These are phyloP conservation scores for Alfaro cultratus DNA, from an alignment of 2,797 vertebrate genomes.

Conservation along the genomic window DNA sequence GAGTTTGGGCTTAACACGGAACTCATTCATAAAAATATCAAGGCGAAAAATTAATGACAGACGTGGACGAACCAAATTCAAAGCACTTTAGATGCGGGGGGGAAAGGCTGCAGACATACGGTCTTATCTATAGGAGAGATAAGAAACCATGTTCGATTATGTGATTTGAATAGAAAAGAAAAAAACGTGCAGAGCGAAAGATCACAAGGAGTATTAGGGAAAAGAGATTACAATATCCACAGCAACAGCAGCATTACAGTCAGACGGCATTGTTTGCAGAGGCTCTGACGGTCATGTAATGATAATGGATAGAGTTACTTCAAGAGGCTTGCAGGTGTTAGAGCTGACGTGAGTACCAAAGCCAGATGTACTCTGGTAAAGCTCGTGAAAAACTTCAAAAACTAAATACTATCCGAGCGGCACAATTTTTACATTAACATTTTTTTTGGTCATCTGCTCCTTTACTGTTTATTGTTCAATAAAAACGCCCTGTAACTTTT, in stretches of 20 bases:
- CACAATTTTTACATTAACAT: constrained; percentile 13
- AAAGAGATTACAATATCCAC: constrained; percentile 42
- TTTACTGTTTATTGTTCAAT: constrained; percentile 20
- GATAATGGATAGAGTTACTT: constrained; percentile 78
- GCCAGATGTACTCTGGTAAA: constrained; percentile 69
- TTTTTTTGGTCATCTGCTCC: background rate
- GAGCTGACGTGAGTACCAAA: constrained; percentile 75
- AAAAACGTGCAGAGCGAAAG: constrained; percentile 48
- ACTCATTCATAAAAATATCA: constrained; percentile 64
- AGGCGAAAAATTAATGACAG: constrained; percentile 55
- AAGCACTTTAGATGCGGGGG: constrained; percentile 55
- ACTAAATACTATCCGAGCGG: constrained; percentile 26
- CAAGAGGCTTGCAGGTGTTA: constrained; percentile 81
- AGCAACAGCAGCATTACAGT: constrained; percentile 47
- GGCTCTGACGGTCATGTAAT: constrained; percentile 77
- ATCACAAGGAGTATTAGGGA: constrained; percentile 65
- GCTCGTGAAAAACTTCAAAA: constrained; percentile 52
- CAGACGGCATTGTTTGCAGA: constrained; percentile 69
- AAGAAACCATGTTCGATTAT: constrained; percentile 65
- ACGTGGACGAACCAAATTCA: constrained; percentile 64
- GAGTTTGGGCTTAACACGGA: constrained; percentile 66
- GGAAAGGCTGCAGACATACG: constrained; percentile 59
- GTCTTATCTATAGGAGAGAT: constrained; percentile 77
- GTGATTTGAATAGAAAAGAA: constrained; percentile 41
- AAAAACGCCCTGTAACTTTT: constrained; percentile 35